Evolutionary conservation across 2,888 invertebrate species (phyloP).

Genomic region (Volucella bombylans): DNA sequence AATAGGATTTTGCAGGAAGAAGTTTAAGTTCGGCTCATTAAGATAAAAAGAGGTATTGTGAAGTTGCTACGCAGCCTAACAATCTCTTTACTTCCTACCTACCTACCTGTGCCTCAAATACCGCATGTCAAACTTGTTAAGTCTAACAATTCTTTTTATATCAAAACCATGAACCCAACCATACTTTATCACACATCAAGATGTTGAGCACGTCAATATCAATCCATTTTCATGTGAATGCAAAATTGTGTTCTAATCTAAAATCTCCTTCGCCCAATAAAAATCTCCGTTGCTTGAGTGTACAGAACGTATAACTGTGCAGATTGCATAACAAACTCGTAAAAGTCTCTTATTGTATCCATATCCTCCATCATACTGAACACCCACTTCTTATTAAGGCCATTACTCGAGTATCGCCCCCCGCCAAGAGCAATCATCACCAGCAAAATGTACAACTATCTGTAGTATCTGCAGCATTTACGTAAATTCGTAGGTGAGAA

Average conservation of each 20-base stretch:
- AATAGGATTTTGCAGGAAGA: too few species aligned
- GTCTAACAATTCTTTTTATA: neutral
- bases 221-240: constrained; percentile 16
- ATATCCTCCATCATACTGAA: constrained; percentile 19
- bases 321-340: constrained; percentile 49
- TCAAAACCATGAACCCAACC: neutral
- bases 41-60: neutral
- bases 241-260: constrained; percentile 14
- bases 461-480: constrained; percentile 14
- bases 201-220: constrained; percentile 15
- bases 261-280: neutral
- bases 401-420: constrained; percentile 35
- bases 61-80: neutral
- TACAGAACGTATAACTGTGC: neutral
- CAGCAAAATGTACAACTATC: neutral
- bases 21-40: too few species aligned
- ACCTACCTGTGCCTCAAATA: neutral
- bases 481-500: constrained; percentile 42
- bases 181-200: neutral
- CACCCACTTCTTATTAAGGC: constrained; percentile 41
- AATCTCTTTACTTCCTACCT: neutral
- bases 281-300: neutral
- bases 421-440: neutral
- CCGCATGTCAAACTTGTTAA: neutral
- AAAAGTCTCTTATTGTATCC: constrained; percentile 43